Evolutionary conservation across 2,888 invertebrate genomes (phyloP).

Genomic region (Aporophyla lueneburgensis): DNA sequence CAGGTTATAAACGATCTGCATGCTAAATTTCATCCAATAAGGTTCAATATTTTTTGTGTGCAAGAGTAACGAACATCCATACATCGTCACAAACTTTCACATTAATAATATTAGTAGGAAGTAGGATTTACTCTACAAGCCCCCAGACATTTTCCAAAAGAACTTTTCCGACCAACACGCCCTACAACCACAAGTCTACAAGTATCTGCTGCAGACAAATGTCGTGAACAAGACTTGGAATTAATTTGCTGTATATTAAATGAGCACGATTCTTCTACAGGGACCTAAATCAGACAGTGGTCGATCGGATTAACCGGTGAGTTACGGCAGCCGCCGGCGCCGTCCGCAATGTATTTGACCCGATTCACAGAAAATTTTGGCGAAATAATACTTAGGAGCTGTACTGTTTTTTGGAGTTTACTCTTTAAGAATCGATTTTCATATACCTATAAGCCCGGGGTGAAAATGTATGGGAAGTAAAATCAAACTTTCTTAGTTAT

Average conservation of each 20-base stretch:
- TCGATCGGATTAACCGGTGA: conserved; percentile 64
- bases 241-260: conserved; percentile 67
- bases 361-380: conserved; percentile 36
- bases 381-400: conserved; percentile 19
- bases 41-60: too few species aligned
- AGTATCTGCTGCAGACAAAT: conserved; percentile 55
- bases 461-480: too few species aligned
- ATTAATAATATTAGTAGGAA: too few species aligned
- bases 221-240: conserved; percentile 64
- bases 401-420: not conserved
- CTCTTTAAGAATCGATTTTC: too few species aligned
- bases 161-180: rapidly evolving
- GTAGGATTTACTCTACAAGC: too few species aligned
- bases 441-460: too few species aligned
- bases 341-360: conserved; percentile 55
- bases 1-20: too few species aligned
- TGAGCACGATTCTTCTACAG: conserved; percentile 62
- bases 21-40: too few species aligned
- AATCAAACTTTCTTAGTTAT: too few species aligned
- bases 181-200: not conserved
- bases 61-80: too few species aligned
- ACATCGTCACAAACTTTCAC: too few species aligned
- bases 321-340: conserved; percentile 48
- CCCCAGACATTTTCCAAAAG: not conserved
- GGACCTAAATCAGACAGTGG: conserved; percentile 61